These are phyloP conservation scores for Montipora sp. DNA, from an alignment of 64 coral and sea anemone species.

Conservation along the genomic window DNA sequence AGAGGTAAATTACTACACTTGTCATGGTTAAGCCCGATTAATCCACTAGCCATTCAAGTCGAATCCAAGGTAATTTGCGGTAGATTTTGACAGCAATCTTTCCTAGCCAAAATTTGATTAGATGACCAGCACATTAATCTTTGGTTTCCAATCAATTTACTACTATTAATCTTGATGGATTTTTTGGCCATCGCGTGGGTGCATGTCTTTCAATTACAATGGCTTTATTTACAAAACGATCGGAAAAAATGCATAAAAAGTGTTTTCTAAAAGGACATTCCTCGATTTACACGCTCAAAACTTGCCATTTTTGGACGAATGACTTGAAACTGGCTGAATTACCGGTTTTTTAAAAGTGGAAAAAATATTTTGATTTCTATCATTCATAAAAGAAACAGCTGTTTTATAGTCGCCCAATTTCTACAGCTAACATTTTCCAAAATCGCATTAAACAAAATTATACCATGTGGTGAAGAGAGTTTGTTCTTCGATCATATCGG, in stretches of 20 bases:
- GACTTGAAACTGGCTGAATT: no score
- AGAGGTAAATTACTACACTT: neutral
- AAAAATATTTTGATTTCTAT: neutral
- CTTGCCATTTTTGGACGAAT: neutral
- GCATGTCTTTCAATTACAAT: neutral
- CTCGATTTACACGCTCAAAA: neutral
- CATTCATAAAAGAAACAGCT: neutral
- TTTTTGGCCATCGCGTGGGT: conserved; percentile 11
- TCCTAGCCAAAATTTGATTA: conserved; percentile 5
- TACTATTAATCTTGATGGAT: neutral
- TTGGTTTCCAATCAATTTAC: neutral
- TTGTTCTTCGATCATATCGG: neutral
- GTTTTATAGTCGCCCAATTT: neutral
- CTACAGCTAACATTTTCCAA: neutral
- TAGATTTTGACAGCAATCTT: neutral
- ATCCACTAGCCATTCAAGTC: neutral
- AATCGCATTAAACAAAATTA: neutral
- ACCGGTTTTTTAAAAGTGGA: no score
- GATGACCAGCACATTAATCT: neutral
- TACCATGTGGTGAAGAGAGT: neutral
- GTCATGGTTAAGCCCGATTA: neutral
- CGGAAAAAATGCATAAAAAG: neutral
- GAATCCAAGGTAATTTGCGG: neutral
- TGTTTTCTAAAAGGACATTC: conserved; percentile 2
- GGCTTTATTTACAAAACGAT: no score